A percentile compares a stretch with the other conserved stretches of the same genome.
These are phyloP conservation scores for Rissa tridactyla DNA, from an alignment of 2,113 vertebrate species.

Conservation along the genomic window DNA sequence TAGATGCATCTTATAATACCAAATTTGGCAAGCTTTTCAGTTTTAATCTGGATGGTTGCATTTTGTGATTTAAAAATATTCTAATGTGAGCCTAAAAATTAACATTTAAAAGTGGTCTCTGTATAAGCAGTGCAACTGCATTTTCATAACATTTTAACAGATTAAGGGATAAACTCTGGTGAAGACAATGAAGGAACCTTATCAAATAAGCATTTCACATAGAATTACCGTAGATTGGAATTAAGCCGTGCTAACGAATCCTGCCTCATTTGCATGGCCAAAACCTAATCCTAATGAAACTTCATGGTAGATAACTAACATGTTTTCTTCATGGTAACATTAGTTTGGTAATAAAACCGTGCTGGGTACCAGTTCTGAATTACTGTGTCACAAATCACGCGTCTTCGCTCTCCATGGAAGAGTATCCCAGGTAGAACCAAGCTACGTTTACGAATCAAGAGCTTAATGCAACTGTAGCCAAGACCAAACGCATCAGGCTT, in stretches of 20 bases:
- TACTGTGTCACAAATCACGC: neutral
- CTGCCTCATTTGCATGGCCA: constrained; percentile 71
- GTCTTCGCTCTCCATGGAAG: neutral
- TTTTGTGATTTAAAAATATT: constrained; percentile 52
- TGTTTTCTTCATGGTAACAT: constrained; percentile 35
- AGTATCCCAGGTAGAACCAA: constrained; percentile 3
- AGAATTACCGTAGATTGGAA: constrained; percentile 72
- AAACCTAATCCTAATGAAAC: constrained; percentile 71
- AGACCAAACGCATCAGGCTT: constrained; percentile 15
- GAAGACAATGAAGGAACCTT: constrained; percentile 76
- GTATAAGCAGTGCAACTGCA: constrained; percentile 63
- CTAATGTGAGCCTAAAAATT: constrained; percentile 60
- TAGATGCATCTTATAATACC: constrained; percentile 27
- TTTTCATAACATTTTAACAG: constrained; percentile 75
- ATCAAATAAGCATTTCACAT: constrained; percentile 79
- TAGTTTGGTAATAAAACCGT: neutral
- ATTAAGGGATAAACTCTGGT: constrained; percentile 72
- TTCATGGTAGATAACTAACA: constrained; percentile 60
- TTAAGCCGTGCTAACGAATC: constrained; percentile 69
- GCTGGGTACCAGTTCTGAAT: neutral
- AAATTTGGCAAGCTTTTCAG: constrained; percentile 25
- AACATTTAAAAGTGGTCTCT: constrained; percentile 73
- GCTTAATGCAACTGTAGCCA: neutral
- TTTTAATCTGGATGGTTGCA: constrained; percentile 48
- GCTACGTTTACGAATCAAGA: neutral